A percentile compares a stretch with the other conserved stretches of the same genome.
These are phyloP conservation scores for Orchesellides sinensis DNA, from an alignment of 2,888 invertebrate species.

Conservation along the genomic window DNA sequence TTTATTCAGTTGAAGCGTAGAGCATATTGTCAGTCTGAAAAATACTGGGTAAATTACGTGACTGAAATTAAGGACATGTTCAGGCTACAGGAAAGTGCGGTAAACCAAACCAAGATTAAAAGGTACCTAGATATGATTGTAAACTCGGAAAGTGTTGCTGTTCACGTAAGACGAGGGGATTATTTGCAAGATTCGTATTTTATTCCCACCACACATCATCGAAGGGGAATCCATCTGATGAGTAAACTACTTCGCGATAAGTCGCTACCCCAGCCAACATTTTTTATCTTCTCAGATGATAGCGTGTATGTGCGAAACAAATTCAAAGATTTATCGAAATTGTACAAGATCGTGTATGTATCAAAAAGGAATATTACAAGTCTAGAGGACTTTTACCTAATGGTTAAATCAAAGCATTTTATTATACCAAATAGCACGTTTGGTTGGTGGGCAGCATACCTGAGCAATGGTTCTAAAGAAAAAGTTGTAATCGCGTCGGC, in stretches of 20 bases:
- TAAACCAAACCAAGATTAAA: not conserved
- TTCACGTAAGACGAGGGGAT: conserved; percentile 46
- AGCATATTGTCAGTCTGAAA: conserved; percentile 16
- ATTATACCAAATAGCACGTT: conserved; percentile 57
- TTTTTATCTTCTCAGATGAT: conserved; percentile 56
- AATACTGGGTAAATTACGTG: not conserved
- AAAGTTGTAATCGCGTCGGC: conserved; percentile 49
- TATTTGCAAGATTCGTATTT: not conserved
- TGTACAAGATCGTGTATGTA: not conserved
- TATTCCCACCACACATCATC: conserved; percentile 11
- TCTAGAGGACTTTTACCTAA: conserved; percentile 42
- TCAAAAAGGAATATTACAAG: conserved; percentile 14
- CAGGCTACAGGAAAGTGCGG: no score
- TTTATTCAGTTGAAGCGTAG: not conserved
- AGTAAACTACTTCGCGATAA: not conserved
- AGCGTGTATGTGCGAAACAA: not conserved
- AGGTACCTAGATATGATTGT: not conserved
- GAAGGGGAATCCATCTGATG: not conserved
- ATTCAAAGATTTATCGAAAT: conserved; percentile 2
- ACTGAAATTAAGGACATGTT: not conserved
- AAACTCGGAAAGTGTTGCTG: conserved; percentile 29
- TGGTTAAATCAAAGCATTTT: conserved; percentile 40
- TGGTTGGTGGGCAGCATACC: conserved; percentile 64
- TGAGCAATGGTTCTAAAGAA: conserved; percentile 34
- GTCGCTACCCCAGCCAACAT: not conserved